Base-by-base conservation (phyloP, 53 echinoderm and acorn worm species). In the Luidia sarsii region DNA sequence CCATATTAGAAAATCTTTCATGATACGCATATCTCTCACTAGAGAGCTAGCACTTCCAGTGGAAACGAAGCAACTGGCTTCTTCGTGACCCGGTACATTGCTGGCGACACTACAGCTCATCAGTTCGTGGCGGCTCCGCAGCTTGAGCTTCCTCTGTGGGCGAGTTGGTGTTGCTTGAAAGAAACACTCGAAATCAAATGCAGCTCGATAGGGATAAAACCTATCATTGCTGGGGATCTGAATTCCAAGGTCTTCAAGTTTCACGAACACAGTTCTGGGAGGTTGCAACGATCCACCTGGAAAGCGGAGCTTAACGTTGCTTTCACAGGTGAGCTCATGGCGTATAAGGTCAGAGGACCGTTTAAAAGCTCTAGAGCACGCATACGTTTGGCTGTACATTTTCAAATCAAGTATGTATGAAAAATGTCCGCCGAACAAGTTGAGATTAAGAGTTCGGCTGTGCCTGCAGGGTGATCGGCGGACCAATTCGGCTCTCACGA, bases 1-100 rank as follows among this genome's bases (percentile, higher is more conserved):
- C 89, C 89, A 89, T 7, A 50, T 31, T 4, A 83, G 51, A 34
- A 67, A 80, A 46, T 89, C 89, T 18, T 46, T 9, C 2, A 89
- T 23, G 2, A 64, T 39, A 0, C 23, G 20, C 30, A 67, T 39
- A 1, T 33, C 16, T n/a, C 39, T 29, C 67, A 67, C 67, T 11
- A 45, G 23, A 1, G 11, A 3, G 0, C 22, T 27, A 13, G 67
- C 18, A 23, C 28, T 16, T 4, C 67, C 45, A 11, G 39, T 43
- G 7, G 39, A 21, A 16, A 67, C 39, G 28, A 67, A 67, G 27
- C 67, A 67, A 18, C 16, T 67, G 15, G 67, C 39, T 1, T 20
- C 3, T 4, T 67, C 67, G 7, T 39, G 28, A 23, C 22, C 27
- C 46, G 66, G 66, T 21, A 66, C 64, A 0, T 64, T 64, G 19